These are phyloP conservation scores for Eremophila alpestris DNA, from an alignment of 2,797 vertebrate species.

Conservation along the genomic window DNA sequence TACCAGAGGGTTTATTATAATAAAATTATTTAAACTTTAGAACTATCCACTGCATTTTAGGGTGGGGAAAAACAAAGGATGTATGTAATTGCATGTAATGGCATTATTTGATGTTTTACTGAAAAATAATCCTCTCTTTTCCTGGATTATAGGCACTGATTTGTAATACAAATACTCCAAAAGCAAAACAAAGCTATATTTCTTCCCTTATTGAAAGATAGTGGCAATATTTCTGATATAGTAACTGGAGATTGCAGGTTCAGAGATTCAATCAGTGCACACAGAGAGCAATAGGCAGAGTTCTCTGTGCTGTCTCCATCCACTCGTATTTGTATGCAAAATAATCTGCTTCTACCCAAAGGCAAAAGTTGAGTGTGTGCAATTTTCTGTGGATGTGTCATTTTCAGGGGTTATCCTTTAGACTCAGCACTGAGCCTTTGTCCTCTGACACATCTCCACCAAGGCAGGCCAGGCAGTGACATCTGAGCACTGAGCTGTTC, in stretches of 20 bases:
- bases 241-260: background rate
- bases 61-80: background rate
- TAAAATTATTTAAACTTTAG: conserved; percentile 28
- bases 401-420: background rate
- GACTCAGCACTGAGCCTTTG: background rate
- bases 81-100: background rate
- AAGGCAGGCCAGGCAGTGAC: background rate
- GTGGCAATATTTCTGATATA: background rate
- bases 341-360: background rate
- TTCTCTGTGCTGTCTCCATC: background rate
- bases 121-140: conserved; percentile 2
- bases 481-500: background rate
- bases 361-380: background rate
- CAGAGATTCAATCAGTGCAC: background rate
- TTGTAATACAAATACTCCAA: background rate
- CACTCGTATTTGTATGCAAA: background rate
- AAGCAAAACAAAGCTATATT: conserved; percentile 1
- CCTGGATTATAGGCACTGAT: background rate
- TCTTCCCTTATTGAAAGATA: conserved; percentile 15
- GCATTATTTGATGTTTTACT: background rate
- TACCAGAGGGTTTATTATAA: background rate
- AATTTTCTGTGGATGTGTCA: background rate
- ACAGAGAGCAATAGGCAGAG: background rate
- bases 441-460: background rate
- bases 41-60: background rate